Conservation (phyloP, 2,888 invertebrate genomes). For the Nomada lathburiana region DNA sequence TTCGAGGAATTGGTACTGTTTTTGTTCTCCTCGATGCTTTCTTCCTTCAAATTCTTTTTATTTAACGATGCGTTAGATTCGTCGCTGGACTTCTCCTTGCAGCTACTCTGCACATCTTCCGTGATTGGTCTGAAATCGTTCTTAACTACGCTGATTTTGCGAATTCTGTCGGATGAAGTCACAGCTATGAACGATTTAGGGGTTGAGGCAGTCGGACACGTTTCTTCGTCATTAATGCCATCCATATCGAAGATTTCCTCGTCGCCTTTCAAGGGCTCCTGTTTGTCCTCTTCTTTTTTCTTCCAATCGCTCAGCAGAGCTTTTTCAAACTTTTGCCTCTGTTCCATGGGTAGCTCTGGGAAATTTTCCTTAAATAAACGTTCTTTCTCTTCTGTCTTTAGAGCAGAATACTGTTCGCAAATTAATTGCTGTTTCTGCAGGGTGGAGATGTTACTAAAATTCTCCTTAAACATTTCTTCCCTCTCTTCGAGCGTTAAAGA, state of each 20-base stretch:
- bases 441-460: slow-evolving; percentile 79
- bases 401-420: slow-evolving; percentile 81
- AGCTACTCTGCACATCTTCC: slow-evolving; percentile 75
- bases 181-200: slow-evolving; percentile 85
- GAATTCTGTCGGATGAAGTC: slow-evolving; percentile 86
- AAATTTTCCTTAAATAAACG: slow-evolving; percentile 82
- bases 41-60: slow-evolving; percentile 79
- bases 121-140: slow-evolving; percentile 88
- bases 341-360: slow-evolving; percentile 81
- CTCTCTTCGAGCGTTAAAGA: slow-evolving; percentile 80
- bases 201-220: slow-evolving; percentile 68
- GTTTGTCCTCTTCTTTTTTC: slow-evolving; percentile 80
- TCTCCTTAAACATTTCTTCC: slow-evolving; percentile 81
- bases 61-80: slow-evolving; percentile 74
- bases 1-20: slow-evolving; percentile 86
- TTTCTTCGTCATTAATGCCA: slow-evolving; percentile 86
- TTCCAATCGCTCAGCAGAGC: slow-evolving; percentile 85
- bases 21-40: slow-evolving; percentile 85
- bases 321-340: slow-evolving; percentile 86
- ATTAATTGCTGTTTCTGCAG: slow-evolving; percentile 82
- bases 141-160: slow-evolving; percentile 87
- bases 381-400: slow-evolving; percentile 82
- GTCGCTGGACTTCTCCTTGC: slow-evolving; percentile 79
- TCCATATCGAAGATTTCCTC: slow-evolving; percentile 90
- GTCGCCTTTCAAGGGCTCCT: slow-evolving; percentile 77